A percentile compares a stretch with the other conserved stretches of the same genome.
Evolutionary conservation across 2,797 vertebrate genomes (phyloP).

Genomic region (Danio kyathit): DNA sequence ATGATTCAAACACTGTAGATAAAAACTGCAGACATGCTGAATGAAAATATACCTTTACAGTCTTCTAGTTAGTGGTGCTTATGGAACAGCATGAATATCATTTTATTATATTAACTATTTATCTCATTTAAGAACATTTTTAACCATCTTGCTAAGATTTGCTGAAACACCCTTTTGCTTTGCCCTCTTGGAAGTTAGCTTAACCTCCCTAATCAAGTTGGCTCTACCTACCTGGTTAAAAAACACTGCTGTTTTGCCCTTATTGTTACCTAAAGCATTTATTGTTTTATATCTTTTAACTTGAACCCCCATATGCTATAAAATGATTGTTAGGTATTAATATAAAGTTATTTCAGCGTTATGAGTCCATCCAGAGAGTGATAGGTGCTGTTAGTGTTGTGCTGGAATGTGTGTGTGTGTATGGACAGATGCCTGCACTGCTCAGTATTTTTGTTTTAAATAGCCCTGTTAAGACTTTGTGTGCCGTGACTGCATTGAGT

Average conservation of each 20-base stretch:
- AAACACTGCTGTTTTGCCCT: background rate
- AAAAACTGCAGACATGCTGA: too few species aligned
- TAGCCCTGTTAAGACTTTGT: conserved; percentile 47
- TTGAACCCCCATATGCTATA: background rate
- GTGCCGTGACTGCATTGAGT: conserved; percentile 41
- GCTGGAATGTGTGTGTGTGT: background rate
- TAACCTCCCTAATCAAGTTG: background rate
- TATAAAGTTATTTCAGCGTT: background rate
- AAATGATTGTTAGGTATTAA: background rate
- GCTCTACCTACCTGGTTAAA: background rate
- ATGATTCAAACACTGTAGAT: too few species aligned
- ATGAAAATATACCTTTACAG: too few species aligned
- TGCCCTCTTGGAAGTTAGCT: background rate
- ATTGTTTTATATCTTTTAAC: background rate
- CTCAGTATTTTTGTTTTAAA: conserved; percentile 48
- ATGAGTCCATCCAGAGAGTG: background rate
- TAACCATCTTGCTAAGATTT: background rate
- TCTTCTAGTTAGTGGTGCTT: too few species aligned
- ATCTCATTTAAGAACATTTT: background rate
- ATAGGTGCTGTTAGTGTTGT: background rate
- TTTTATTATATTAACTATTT: background rate
- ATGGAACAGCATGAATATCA: too few species aligned
- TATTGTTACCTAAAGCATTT: background rate
- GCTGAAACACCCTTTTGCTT: too few species aligned
- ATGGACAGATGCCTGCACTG: conserved; percentile 33